Evolutionary conservation across 2,888 invertebrate species (phyloP), one percentile per base, ranked within the genome.

Genomic region (Lissocephala sabroskyi): DNA sequence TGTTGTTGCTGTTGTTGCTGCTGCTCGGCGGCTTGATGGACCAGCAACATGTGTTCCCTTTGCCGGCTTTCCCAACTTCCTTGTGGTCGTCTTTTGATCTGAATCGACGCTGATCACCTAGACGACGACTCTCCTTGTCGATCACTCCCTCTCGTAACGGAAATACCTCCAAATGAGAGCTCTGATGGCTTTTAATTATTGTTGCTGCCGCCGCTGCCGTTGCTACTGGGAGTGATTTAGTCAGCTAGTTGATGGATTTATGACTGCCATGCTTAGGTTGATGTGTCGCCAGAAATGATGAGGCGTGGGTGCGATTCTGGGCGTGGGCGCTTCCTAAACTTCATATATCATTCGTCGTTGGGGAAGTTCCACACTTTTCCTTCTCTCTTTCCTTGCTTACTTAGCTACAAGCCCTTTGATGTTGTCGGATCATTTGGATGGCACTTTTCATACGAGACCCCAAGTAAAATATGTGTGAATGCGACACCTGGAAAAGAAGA

Each of bases 171-270:
- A 48, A 44, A 37, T 39, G 44, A 50, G n/a, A n/a, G 51, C 46
- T 49, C 54, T 58, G 52, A 54, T 57, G 59, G 28, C 42, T 55
- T 60, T 62, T 75, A 65, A 75, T 71, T 79, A 65, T 54, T 55
- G 56, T 62, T 60, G 49, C 56, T 48, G 48, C 26, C 11, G 40
- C 14, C 13, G 37, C 17, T 4, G 41, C 14, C 32, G 29, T 17
- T 56, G 53, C 1, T 41, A 29, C 28, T 41, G 26, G n/a, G 41
- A 10, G 26, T 67, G 74, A 76, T 73, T 63, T 78, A 68, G 62
- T 68, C 46, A 52, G 54, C 28, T 16, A 47, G 59, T 48, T 68
- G 79, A 78, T 65, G 74, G 74, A 73, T 76, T 76, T 73, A 76
- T 78, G 70, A 65, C 59, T 53, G 68, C 59, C 62, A 67, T 64